Evolutionary conservation across 2,888 invertebrate species (phyloP).

Genomic region (Noctua janthina): DNA sequence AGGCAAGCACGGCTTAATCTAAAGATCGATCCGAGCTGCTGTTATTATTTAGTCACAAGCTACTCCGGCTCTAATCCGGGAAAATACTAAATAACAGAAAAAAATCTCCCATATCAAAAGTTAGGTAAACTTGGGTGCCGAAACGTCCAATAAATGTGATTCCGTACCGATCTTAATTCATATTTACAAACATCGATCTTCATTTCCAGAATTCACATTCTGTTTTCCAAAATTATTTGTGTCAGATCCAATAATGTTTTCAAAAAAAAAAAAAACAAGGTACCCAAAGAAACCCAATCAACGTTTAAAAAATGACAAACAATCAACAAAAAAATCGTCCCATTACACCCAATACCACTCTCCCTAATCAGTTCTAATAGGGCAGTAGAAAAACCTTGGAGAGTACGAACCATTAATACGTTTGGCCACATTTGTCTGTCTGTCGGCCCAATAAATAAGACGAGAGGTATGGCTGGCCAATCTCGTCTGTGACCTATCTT

Average conservation of each 20-base stretch:
- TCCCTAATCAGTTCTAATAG: slow-evolving; percentile 80
- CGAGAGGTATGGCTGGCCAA: slow-evolving; percentile 83
- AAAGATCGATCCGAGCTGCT: too few species aligned
- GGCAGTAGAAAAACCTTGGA: slow-evolving; percentile 73
- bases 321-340: slow-evolving; percentile 43
- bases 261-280: neutral
- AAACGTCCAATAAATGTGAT: too few species aligned
- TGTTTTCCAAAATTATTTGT: too few species aligned
- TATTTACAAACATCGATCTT: too few species aligned
- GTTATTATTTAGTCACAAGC: too few species aligned
- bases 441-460: slow-evolving; percentile 88
- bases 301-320: slow-evolving; percentile 51
- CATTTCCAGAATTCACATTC: too few species aligned
- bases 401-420: slow-evolving; percentile 78
- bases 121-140: too few species aligned
- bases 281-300: slow-evolving; percentile 18
- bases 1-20: too few species aligned
- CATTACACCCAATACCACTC: slow-evolving; percentile 70
- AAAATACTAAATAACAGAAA: too few species aligned
- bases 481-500: slow-evolving; percentile 88
- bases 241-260: neutral
- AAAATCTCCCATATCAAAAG: too few species aligned
- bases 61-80: too few species aligned
- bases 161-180: too few species aligned
- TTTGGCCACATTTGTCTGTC: slow-evolving; percentile 87